Evolutionary conservation across 2,113 vertebrate species (phyloP).

Genomic region (Callocephalon fimbriatum): DNA sequence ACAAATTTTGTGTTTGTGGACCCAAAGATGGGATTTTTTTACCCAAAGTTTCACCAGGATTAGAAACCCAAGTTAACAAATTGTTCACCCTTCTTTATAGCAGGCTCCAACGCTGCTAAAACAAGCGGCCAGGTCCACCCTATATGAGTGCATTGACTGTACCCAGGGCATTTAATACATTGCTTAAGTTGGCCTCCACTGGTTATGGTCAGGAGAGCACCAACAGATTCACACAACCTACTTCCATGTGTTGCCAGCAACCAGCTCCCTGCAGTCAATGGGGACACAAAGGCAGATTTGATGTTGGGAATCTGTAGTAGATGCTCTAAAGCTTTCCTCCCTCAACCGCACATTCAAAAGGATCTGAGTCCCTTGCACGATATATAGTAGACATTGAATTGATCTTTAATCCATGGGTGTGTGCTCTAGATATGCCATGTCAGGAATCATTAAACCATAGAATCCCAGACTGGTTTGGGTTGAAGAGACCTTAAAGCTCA

Average conservation of each 20-base stretch:
- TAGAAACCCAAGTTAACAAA: not conserved
- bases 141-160: rapidly evolving
- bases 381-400: rapidly evolving
- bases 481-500: not conserved
- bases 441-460: not conserved
- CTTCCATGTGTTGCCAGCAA: not conserved
- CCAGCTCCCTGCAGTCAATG: not conserved
- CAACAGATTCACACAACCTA: not conserved
- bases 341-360: rapidly evolving
- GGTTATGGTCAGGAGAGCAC: not conserved
- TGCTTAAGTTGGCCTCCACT: rapidly evolving
- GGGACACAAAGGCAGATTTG: not conserved
- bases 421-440: not conserved
- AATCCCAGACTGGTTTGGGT: not conserved
- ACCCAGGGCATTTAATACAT: not conserved
- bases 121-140: not conserved
- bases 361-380: not conserved
- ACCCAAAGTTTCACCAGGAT: not conserved
- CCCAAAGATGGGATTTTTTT: not conserved
- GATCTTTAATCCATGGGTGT: rapidly evolving
- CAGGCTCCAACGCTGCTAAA: not conserved
- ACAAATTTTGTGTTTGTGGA: not conserved
- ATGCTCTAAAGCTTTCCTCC: not conserved
- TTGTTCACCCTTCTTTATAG: not conserved
- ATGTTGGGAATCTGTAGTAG: not conserved